phyloP scores from a whole-genome alignment of 2,888 invertebrate species.

The Ectemnius lituratus region DNA sequence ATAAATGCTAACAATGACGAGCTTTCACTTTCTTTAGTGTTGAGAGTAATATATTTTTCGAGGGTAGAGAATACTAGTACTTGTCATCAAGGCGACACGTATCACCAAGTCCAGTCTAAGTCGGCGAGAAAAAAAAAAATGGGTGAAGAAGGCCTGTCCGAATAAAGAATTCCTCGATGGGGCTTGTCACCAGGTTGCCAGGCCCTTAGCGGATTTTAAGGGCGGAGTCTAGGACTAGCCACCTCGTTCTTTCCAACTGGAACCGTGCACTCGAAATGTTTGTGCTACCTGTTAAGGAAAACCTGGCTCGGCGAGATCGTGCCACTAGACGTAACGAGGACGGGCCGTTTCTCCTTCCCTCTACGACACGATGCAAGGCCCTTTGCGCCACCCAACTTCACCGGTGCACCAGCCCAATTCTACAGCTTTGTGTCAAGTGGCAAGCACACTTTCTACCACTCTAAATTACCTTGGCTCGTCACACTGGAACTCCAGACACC shows the following conservation, averaged over 20 bases:
- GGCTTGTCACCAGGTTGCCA: conserved; percentile 28
- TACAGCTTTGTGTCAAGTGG: conserved; percentile 60
- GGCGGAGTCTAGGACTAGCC: conserved; percentile 26
- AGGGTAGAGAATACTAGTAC: too few species aligned
- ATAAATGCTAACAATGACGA: too few species aligned
- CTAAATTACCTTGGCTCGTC: conserved; percentile 56
- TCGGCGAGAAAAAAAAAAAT: background rate
- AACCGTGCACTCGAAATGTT: conserved; percentile 61
- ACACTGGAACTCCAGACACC: background rate
- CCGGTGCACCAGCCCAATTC: conserved; percentile 33
- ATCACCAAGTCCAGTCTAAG: too few species aligned
- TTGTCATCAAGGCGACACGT: too few species aligned
- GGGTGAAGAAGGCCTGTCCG: background rate
- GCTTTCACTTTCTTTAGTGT: too few species aligned
- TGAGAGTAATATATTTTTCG: too few species aligned
- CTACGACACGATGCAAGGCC: conserved; percentile 12
- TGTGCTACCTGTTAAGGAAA: conserved; percentile 61
- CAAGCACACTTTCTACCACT: conserved; percentile 57
- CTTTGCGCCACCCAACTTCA: conserved; percentile 19
- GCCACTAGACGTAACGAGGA: conserved; percentile 67
- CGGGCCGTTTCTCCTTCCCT: conserved; percentile 33
- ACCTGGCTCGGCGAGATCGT: conserved; percentile 41
- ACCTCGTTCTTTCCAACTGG: conserved; percentile 44
- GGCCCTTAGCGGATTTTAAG: conserved; percentile 29
- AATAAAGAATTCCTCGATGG: conserved; percentile 15